A percentile compares a stretch with the other conserved stretches of the same genome.
These are phyloP conservation scores for Eudiplozoon nipponicum DNA, from an alignment of 2,888 invertebrate species.

Conservation along the genomic window DNA sequence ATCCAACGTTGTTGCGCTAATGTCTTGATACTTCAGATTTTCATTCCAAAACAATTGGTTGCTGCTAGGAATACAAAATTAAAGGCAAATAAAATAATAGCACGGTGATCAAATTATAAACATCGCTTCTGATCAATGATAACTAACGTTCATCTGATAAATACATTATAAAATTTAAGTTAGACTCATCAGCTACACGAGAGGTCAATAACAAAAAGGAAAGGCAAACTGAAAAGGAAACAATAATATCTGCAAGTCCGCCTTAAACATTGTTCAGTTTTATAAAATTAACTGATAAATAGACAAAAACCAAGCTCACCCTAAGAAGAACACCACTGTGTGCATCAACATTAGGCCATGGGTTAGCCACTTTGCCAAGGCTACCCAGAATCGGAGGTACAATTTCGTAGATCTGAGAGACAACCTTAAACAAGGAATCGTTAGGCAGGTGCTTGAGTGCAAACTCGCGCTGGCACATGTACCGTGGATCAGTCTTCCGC, in stretches of 20 bases:
- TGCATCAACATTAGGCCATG: slow-evolving; percentile 89
- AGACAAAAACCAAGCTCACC: slow-evolving; percentile 31
- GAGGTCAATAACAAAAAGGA: too few species aligned
- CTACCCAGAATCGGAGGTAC: slow-evolving; percentile 62
- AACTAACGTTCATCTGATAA: too few species aligned
- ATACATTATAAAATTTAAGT: too few species aligned
- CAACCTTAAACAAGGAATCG: slow-evolving; percentile 58
- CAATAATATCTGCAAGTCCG: slow-evolving; percentile 4
- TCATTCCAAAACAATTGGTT: too few species aligned
- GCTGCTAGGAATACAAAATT: too few species aligned
- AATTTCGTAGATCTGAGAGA: slow-evolving; percentile 56
- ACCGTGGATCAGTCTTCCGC: slow-evolving; percentile 64
- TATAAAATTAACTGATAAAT: slow-evolving; percentile 4
- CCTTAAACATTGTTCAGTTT: not conserved
- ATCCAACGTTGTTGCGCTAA: too few species aligned
- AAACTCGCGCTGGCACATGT: slow-evolving; percentile 68
- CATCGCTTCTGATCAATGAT: too few species aligned
- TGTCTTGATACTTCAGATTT: too few species aligned
- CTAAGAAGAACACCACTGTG: slow-evolving; percentile 67
- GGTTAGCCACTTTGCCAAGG: slow-evolving; percentile 79
- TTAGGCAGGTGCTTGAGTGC: slow-evolving; percentile 64
- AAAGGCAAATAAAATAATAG: too few species aligned
- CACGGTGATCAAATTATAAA: too few species aligned
- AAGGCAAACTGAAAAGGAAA: slow-evolving; percentile 9
- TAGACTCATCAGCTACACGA: too few species aligned